Evolutionary conservation across 2,113 vertebrate species (phyloP).

Genomic region (Scortum barcoo): DNA sequence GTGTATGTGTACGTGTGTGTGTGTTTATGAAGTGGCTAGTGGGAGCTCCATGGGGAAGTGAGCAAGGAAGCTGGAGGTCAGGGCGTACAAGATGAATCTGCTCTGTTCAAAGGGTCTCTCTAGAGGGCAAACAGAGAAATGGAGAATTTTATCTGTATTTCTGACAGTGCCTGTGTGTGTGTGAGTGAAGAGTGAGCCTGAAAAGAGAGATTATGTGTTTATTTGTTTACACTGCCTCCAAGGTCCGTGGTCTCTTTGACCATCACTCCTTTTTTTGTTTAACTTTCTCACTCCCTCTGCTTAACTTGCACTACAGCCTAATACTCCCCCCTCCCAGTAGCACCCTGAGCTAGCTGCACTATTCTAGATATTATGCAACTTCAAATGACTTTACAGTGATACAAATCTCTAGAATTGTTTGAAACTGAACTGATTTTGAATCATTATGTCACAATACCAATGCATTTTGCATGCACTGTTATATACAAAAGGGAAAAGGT

Average conservation of each 20-base stretch:
- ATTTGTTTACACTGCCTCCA: slow-evolving; percentile 77
- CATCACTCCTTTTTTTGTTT: slow-evolving; percentile 51
- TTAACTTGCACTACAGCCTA: slow-evolving; percentile 30
- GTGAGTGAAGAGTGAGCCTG: slow-evolving; percentile 17
- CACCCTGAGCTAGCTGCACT: slow-evolving; percentile 6
- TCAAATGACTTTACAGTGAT: background rate
- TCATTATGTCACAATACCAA: background rate
- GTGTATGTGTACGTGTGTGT: slow-evolving; percentile 22
- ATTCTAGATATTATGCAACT: background rate
- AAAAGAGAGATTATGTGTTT: slow-evolving; percentile 76
- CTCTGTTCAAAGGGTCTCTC: slow-evolving; percentile 67
- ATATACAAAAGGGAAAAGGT: background rate
- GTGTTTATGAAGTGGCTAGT: slow-evolving; percentile 30
- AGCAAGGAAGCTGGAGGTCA: slow-evolving; percentile 70
- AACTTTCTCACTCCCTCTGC: slow-evolving; percentile 48
- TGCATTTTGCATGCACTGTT: background rate
- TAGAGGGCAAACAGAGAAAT: slow-evolving; percentile 71
- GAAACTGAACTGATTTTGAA: background rate
- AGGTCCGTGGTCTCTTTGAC: slow-evolving; percentile 65
- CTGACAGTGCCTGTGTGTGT: slow-evolving; percentile 37
- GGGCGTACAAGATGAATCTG: slow-evolving; percentile 73
- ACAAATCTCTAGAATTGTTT: background rate
- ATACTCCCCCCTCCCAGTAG: slow-evolving; percentile 4
- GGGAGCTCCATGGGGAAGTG: slow-evolving; percentile 61
- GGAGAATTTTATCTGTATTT: slow-evolving; percentile 68